phyloP scores from a whole-genome alignment of 1,140 invertebrate genomes.

The Zaprionus inermis region DNA sequence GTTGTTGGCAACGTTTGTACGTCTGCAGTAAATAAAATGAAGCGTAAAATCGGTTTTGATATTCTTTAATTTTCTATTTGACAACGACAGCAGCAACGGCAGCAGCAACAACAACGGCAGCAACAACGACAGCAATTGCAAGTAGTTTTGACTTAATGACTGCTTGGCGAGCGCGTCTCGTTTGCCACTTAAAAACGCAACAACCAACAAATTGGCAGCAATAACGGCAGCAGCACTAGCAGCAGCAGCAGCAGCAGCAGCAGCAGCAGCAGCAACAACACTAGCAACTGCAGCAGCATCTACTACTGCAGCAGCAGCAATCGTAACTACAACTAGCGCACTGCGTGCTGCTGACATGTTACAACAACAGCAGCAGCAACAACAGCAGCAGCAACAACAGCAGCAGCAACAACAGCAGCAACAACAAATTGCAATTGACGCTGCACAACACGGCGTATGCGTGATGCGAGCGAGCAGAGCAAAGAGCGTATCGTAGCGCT shows the following conservation, averaged over 20 bases:
- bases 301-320: conserved; percentile 25
- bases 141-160: conserved; percentile 53
- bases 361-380: conserved; percentile 41
- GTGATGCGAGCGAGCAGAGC: conserved; percentile 50
- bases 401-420: conserved; percentile 39
- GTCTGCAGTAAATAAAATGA: conserved; percentile 13
- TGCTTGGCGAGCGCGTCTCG: conserved; percentile 60
- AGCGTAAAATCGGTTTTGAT: conserved; percentile 14
- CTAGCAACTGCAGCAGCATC: conserved; percentile 21
- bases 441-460: conserved; percentile 63
- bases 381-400: conserved; percentile 45
- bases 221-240: conserved; percentile 24
- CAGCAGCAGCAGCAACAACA: conserved; percentile 14
- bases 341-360: conserved; percentile 19
- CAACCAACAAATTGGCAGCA: conserved; percentile 66
- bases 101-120: conserved; percentile 6
- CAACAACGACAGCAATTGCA: conserved; percentile 10
- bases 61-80: conserved; percentile 9
- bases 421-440: conserved; percentile 63
- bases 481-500: conserved; percentile 15
- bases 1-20: background rate
- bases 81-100: conserved; percentile 12
- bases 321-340: conserved; percentile 31
- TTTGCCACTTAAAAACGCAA: conserved; percentile 72
- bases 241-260: conserved; percentile 8